phyloP scores from a whole-genome alignment of 2,797 vertebrate genomes.

The Falco biarmicus region DNA sequence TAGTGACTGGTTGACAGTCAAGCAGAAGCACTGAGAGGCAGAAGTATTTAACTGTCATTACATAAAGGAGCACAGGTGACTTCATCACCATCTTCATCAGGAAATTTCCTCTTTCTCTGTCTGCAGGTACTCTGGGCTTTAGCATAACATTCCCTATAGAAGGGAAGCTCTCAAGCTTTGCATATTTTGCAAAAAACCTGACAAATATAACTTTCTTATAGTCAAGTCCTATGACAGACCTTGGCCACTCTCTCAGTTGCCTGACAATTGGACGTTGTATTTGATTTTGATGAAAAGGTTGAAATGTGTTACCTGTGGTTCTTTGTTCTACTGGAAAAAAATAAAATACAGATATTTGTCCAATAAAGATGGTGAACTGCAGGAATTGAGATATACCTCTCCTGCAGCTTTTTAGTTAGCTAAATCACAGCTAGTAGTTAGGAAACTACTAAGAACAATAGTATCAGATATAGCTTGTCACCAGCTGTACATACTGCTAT shows the following conservation, averaged over 20 bases:
- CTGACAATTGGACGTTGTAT: background rate
- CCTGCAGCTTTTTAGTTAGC: background rate
- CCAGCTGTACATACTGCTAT: background rate
- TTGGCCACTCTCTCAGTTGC: background rate
- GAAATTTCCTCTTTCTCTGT: background rate
- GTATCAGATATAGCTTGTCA: background rate
- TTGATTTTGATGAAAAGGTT: background rate
- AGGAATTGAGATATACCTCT: background rate
- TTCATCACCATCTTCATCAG: background rate
- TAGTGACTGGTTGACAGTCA: background rate
- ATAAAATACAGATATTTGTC: background rate
- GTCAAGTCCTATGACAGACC: background rate
- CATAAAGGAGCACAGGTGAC: background rate
- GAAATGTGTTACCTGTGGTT: background rate
- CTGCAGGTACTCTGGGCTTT: background rate
- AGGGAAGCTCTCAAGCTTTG: background rate
- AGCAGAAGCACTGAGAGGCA: background rate
- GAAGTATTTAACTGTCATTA: background rate
- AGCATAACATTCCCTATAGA: background rate
- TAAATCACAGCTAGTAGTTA: background rate
- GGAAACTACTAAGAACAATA: background rate
- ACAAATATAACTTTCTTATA: background rate
- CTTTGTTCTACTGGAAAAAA: background rate
- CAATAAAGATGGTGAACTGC: background rate
- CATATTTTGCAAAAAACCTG: rapidly evolving